Percentiles rank a stretch among this genome's conserved stretches.
Evolutionary conservation across 53 echinoderm and acorn worm genomes (phyloP).

Genomic region (Paracentrotus lividus): DNA sequence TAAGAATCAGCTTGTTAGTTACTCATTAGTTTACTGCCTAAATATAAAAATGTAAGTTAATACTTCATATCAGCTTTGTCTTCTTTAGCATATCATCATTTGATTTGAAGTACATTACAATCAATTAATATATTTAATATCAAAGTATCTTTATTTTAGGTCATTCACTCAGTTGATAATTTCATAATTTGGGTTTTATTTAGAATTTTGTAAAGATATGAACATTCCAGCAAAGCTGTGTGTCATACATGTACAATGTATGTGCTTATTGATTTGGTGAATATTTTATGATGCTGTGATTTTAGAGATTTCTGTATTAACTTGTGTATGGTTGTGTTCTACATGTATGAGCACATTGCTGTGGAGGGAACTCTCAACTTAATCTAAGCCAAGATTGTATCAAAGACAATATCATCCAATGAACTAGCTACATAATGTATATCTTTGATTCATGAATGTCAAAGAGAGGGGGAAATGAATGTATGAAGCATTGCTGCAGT

Average conservation of each 20-base stretch:
- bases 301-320: background rate
- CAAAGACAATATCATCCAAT: no score
- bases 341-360: no score
- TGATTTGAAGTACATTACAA: background rate
- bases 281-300: background rate
- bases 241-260: background rate
- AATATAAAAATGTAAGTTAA: no score
- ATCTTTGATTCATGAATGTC: no score
- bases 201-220: background rate
- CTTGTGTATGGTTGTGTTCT: background rate
- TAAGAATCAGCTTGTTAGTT: background rate
- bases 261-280: background rate
- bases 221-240: conserved; percentile 42
- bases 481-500: no score
- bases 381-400: no score
- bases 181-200: background rate
- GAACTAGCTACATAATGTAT: no score
- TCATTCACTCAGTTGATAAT: no score
- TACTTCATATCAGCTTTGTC: no score
- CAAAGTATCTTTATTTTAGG: background rate
- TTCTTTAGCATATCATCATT: no score
- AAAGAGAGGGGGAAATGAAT: no score
- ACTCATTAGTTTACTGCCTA: no score
- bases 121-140: background rate
- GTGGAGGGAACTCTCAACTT: background rate